Conservation (phyloP, 2,113 vertebrate species). For the Tachysurus fulvidraco region DNA sequence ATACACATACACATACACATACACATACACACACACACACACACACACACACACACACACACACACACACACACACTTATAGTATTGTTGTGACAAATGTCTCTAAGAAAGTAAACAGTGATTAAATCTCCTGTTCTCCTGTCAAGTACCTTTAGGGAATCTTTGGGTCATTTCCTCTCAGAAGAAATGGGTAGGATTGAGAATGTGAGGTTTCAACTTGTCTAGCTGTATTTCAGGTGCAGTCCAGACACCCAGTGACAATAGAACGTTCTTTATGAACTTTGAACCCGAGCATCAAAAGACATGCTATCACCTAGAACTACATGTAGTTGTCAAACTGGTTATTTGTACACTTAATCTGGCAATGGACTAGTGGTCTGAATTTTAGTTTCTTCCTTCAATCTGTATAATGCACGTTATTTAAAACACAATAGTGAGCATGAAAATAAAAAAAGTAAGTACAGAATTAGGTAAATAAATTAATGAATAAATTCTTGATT, state of each 20-base stretch:
- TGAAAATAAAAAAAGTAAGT: not conserved
- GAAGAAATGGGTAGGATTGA: conserved; percentile 28
- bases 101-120: conserved; percentile 39
- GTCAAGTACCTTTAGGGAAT: conserved; percentile 36
- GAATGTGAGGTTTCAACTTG: conserved; percentile 37
- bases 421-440: not conserved
- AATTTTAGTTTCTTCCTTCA: not conserved
- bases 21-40: conserved; percentile 11
- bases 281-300: conserved; percentile 33
- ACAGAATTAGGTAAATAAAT: not conserved
- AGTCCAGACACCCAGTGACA: not conserved
- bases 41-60: not conserved
- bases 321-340: conserved; percentile 11
- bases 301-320: conserved; percentile 16
- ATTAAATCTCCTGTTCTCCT: conserved; percentile 31
- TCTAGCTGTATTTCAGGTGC: conserved; percentile 38
- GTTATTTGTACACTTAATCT: conserved; percentile 1
- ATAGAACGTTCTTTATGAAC: conserved; percentile 7
- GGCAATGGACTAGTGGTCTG: not conserved
- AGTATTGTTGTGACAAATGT: conserved; percentile 42
- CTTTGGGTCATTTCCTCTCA: conserved; percentile 42
- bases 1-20: not conserved
- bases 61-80: conserved; percentile 14
- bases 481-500: not conserved
- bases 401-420: not conserved